These are phyloP conservation scores for Torymus texanus DNA, from an alignment of 2,888 invertebrate species.

Conservation along the genomic window DNA sequence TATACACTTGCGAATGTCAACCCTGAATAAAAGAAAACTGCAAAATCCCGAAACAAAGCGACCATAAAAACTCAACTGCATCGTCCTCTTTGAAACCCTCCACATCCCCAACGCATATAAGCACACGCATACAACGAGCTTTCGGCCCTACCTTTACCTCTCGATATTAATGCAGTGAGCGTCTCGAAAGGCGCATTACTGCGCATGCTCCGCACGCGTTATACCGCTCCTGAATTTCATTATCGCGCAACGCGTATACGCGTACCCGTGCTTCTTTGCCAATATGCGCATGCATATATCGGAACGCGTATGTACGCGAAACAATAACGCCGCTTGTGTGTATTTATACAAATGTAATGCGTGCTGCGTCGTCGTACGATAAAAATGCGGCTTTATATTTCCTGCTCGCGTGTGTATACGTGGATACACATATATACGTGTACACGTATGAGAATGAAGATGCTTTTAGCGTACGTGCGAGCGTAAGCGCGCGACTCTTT, in stretches of 20 bases:
- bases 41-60: too few species aligned
- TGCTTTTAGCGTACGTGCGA: not conserved
- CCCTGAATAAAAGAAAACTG: too few species aligned
- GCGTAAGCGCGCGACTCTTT: not conserved
- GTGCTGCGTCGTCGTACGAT: conserved; percentile 2
- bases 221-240: conserved; percentile 66
- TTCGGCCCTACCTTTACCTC: not conserved
- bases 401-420: not conserved
- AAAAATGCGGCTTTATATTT: conserved; percentile 34
- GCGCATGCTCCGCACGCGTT: conserved; percentile 48
- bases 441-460: not conserved
- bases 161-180: conserved; percentile 31
- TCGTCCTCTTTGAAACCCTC: too few species aligned
- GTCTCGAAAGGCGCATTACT: conserved; percentile 33
- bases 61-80: too few species aligned
- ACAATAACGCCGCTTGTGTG: conserved; percentile 35
- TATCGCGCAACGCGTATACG: conserved; percentile 56
- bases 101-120: too few species aligned
- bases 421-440: not conserved
- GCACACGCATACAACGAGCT: too few species aligned
- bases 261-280: not conserved
- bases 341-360: not conserved
- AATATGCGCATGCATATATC: conserved; percentile 4
- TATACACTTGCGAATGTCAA: too few species aligned
- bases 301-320: conserved; percentile 6